phyloP scores from a whole-genome alignment of 2,888 invertebrate genomes.

The Ectobius pallidus region DNA sequence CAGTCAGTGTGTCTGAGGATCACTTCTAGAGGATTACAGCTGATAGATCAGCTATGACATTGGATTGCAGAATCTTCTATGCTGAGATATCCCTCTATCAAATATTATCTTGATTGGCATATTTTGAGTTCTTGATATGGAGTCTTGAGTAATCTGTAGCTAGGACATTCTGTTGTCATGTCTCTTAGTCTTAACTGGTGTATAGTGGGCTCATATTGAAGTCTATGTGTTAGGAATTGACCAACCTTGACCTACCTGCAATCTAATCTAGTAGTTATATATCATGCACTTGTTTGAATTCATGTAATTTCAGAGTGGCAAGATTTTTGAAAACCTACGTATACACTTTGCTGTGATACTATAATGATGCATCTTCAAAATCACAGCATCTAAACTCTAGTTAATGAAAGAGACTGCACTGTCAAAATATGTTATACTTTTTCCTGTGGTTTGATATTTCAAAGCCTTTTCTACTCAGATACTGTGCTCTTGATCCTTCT shows the following conservation, averaged over 20 bases:
- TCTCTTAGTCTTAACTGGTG: not conserved
- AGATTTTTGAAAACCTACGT: not conserved
- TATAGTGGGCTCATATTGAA: not conserved
- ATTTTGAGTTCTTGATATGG: not conserved
- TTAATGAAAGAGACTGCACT: not conserved
- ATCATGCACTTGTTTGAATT: not conserved
- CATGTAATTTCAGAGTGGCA: not conserved
- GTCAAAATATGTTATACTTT: not conserved
- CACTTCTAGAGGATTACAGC: too few relatives aligned
- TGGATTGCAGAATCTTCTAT: too few relatives aligned
- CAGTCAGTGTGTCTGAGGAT: too few relatives aligned
- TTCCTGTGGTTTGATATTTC: not conserved
- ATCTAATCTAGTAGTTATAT: not conserved
- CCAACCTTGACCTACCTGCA: not conserved
- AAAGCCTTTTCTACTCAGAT: not conserved
- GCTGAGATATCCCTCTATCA: not conserved
- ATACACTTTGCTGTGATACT: not conserved
- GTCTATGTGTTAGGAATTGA: not conserved
- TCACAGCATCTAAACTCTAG: not conserved
- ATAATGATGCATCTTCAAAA: not conserved
- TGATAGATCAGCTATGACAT: too few relatives aligned
- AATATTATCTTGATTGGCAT: not conserved
- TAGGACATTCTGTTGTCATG: not conserved
- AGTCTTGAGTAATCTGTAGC: not conserved
- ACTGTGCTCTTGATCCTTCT: not conserved